Evolutionary conservation across 2,113 vertebrate species (phyloP).

Genomic region (Heloderma charlesbogerti): DNA sequence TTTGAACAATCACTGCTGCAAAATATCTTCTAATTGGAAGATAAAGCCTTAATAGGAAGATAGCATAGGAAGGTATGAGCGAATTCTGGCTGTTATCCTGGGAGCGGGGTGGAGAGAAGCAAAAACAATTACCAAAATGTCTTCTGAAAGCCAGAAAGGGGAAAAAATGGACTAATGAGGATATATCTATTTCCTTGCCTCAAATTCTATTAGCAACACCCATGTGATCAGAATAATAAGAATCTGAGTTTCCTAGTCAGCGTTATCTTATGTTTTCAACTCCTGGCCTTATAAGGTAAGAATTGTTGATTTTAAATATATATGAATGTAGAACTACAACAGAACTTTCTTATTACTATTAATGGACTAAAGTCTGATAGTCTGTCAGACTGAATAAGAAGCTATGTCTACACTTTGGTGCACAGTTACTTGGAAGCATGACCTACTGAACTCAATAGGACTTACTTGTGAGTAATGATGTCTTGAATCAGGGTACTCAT

Average conservation of each 20-base stretch:
- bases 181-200: neutral
- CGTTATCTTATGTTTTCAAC: neutral
- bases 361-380: neutral
- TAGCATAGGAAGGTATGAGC: neutral
- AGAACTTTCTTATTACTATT: neutral
- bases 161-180: neutral
- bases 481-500: neutral
- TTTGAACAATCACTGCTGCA: neutral
- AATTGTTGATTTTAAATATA: neutral
- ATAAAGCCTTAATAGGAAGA: neutral
- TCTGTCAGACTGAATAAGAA: accelerated
- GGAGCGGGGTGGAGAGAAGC: neutral
- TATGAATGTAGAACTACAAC: neutral
- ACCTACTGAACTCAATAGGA: no score
- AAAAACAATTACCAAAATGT: neutral
- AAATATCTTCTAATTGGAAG: neutral
- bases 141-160: neutral
- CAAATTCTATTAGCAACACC: neutral
- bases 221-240: slow-evolving; percentile 20
- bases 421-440: neutral
- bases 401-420: neutral
- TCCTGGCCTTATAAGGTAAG: slow-evolving; percentile 29
- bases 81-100: slow-evolving; percentile 4
- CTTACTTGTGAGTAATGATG: neutral
- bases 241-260: slow-evolving; percentile 5